Percentiles rank a stretch among this genome's conserved stretches.
Conservation (phyloP, 2,113 vertebrate species). For the Agapornis roseicollis region DNA sequence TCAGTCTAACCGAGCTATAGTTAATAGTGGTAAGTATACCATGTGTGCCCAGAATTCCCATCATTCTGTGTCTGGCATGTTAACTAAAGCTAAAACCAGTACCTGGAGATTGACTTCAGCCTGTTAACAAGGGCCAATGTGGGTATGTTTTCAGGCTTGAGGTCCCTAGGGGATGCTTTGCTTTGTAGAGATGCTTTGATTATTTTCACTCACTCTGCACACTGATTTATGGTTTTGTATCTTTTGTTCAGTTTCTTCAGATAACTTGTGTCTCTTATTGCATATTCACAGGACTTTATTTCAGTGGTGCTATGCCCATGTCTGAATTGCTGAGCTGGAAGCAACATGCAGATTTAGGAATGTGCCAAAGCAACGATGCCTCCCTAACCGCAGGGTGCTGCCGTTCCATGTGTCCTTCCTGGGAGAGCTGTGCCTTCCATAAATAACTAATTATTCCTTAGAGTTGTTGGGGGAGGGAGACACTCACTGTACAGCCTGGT, state of each 20-base stretch:
- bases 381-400: background rate
- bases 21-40: background rate
- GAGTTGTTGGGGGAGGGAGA: background rate
- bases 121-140: background rate
- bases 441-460: background rate
- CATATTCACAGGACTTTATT: background rate
- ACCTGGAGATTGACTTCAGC: background rate
- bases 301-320: fast-evolving
- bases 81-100: background rate
- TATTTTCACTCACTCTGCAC: background rate
- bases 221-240: background rate
- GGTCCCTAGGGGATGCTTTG: background rate
- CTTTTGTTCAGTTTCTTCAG: background rate
- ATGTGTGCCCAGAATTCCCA: background rate
- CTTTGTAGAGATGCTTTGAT: background rate
- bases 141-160: background rate
- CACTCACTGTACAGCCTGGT: background rate
- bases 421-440: background rate
- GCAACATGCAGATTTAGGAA: background rate
- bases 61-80: background rate
- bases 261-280: background rate
- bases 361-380: background rate
- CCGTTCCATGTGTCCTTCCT: background rate
- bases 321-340: background rate
- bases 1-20: background rate